Conservation (phyloP, 2,888 invertebrate species). For the Deroplatys truncata region DNA sequence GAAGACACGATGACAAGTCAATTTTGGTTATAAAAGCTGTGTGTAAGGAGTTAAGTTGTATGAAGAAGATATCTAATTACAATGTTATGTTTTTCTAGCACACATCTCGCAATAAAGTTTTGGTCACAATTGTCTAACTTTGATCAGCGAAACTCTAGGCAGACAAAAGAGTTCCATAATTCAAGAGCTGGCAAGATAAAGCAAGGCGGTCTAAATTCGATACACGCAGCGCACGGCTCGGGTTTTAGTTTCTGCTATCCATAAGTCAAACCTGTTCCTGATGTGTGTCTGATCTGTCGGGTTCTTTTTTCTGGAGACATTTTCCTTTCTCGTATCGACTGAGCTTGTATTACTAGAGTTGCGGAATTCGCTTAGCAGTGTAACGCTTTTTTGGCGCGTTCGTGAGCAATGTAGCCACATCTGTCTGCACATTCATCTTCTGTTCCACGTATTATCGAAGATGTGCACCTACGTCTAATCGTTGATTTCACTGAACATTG, state of each 20-base stretch:
- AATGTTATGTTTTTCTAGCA: background rate
- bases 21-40: background rate
- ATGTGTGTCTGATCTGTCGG: background rate
- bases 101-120: background rate
- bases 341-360: background rate
- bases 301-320: background rate
- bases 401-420: background rate
- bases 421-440: background rate
- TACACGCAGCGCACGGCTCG: background rate
- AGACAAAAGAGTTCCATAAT: background rate
- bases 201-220: background rate
- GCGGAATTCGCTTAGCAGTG: background rate
- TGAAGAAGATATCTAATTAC: background rate
- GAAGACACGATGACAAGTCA: background rate
- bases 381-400: background rate
- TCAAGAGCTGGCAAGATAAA: background rate
- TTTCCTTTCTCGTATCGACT: background rate
- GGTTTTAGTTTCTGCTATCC: background rate
- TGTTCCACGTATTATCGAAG: background rate
- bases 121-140: background rate
- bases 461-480: background rate
- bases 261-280: background rate
- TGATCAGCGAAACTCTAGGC: background rate
- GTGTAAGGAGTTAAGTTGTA: background rate
- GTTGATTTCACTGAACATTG: too few species aligned